Evolutionary conservation across 2,797 vertebrate species (phyloP).

Genomic region (Gymnothorax javanicus): DNA sequence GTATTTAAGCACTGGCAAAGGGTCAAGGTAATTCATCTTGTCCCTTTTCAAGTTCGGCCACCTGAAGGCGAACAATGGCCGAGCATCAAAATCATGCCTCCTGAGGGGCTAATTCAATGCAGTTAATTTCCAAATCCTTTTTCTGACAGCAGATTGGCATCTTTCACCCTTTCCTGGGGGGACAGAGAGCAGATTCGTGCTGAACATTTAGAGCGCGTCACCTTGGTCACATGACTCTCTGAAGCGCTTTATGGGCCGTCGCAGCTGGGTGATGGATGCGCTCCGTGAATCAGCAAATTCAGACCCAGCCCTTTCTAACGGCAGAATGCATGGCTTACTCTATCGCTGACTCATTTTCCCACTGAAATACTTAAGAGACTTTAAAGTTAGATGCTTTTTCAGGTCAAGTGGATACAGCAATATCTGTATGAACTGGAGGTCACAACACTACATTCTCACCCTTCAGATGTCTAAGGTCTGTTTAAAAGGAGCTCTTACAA

Average conservation of each 20-base stretch:
- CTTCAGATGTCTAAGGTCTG: too few species aligned
- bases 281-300: background rate
- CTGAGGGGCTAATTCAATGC: background rate
- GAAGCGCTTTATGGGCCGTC: constrained; percentile 2
- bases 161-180: background rate
- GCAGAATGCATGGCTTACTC: background rate
- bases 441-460: too few species aligned
- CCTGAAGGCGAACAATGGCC: background rate
- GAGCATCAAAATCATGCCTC: background rate
- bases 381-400: too few species aligned
- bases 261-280: constrained; percentile 5
- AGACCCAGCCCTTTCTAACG: background rate
- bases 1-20: background rate
- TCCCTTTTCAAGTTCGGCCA: background rate
- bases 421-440: too few species aligned
- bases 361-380: too few species aligned
- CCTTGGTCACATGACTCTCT: constrained; percentile 12
- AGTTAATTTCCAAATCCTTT: background rate
- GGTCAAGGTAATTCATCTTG: background rate
- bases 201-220: background rate
- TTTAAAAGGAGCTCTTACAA: too few species aligned
- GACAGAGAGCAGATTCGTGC: background rate
- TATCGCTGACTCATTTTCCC: background rate
- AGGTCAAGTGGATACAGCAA: too few species aligned
- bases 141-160: background rate